phyloP scores from a whole-genome alignment of 1,140 invertebrate genomes.

The Drepana arcuata region DNA sequence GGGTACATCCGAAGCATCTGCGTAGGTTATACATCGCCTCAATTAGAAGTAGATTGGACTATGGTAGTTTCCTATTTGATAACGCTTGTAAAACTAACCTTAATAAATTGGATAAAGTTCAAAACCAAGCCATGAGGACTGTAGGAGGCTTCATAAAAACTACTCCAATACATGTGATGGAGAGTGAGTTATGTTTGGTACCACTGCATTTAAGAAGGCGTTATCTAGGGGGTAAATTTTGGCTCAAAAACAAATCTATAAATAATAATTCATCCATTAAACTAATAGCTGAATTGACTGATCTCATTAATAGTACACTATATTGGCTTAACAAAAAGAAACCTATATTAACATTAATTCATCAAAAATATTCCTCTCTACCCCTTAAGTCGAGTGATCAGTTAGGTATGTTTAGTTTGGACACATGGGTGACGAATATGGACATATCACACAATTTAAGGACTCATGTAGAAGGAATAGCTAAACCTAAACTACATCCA shows the following conservation, averaged over 20 bases:
- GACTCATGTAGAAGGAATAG: background rate
- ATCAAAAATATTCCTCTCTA: no score
- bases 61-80: background rate
- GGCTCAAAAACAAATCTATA: no score
- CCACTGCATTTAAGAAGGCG: background rate
- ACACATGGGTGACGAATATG: constrained; percentile 2
- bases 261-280: no score
- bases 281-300: no score
- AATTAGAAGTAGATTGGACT: background rate
- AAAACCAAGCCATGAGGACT: background rate
- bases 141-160: constrained; percentile 1
- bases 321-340: no score
- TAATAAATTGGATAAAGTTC: background rate
- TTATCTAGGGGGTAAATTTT: background rate
- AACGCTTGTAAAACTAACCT: background rate
- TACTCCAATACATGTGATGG: constrained; percentile 3
- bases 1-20: background rate
- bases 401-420: background rate
- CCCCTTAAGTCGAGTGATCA: background rate
- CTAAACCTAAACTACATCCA: background rate
- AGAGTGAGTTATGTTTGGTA: background rate
- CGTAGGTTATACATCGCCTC: background rate
- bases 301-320: no score
- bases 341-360: background rate
- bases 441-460: background rate